Percentiles rank a stretch among this genome's conserved stretches.
phyloP scores from a whole-genome alignment of 2,888 invertebrate genomes.

The Machimus atricapillus region DNA sequence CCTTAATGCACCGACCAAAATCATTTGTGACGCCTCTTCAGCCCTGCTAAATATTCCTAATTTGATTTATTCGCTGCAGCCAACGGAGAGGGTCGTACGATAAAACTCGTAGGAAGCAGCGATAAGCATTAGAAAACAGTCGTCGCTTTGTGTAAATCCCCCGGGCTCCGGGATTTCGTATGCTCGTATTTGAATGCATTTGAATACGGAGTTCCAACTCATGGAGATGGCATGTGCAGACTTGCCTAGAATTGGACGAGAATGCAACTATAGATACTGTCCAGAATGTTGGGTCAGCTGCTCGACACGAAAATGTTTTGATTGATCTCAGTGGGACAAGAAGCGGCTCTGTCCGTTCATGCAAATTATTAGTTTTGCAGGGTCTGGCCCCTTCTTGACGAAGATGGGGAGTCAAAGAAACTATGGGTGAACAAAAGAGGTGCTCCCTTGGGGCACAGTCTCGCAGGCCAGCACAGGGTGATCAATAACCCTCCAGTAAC shows the following conservation, averaged over 20 bases:
- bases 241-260: background rate
- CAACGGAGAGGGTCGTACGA: background rate
- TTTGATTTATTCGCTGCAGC: background rate
- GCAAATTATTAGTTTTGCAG: background rate
- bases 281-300: background rate
- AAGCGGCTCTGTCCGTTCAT: background rate
- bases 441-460: background rate
- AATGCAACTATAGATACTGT: background rate
- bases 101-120: background rate
- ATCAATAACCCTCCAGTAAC: background rate
- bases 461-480: background rate
- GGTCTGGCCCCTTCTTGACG: background rate
- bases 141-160: background rate
- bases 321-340: background rate
- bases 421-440: background rate
- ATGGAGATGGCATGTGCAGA: background rate
- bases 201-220: background rate
- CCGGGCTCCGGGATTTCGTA: background rate
- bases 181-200: background rate
- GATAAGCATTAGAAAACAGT: background rate
- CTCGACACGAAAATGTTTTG: background rate
- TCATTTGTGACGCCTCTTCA: background rate
- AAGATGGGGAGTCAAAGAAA: background rate
- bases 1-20: background rate
- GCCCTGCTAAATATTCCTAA: background rate